These are phyloP conservation scores for Morinoia aosen DNA, from an alignment of 2,888 invertebrate species.

Conservation along the genomic window DNA sequence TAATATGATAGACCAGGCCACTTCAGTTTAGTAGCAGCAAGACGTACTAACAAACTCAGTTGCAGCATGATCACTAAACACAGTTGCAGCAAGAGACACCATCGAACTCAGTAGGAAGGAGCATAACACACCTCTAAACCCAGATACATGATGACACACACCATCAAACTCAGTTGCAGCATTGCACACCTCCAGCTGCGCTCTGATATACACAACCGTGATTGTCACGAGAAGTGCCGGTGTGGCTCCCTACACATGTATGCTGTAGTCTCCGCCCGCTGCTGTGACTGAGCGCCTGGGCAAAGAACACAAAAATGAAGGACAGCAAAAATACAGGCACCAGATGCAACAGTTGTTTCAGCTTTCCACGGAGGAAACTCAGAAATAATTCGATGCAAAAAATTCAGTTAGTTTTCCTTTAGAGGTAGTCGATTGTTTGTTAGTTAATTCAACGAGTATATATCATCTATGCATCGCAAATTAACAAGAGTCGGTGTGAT, in stretches of 20 bases:
- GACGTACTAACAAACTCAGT: too few relatives aligned
- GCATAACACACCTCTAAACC: not conserved
- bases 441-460: too few relatives aligned
- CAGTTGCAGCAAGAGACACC: too few relatives aligned
- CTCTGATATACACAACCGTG: not conserved
- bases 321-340: not conserved
- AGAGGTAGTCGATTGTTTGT: too few relatives aligned
- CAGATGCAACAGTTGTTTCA: not conserved
- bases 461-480: too few relatives aligned
- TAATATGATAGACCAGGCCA: too few relatives aligned
- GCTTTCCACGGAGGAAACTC: too few relatives aligned
- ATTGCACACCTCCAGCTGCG: not conserved
- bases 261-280: slow-evolving; percentile 10
- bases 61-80: too few relatives aligned
- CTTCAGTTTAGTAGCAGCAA: not conserved
- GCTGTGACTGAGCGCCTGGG: not conserved
- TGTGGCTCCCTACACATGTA: not conserved
- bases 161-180: not conserved
- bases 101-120: not conserved
- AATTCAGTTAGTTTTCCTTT: too few relatives aligned
- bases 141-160: too few relatives aligned
- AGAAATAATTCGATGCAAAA: too few relatives aligned
- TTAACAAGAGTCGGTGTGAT: too few relatives aligned
- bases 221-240: not conserved
- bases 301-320: not conserved